Conservation (phyloP, 2,797 vertebrate genomes). For the Argya squamiceps region DNA sequence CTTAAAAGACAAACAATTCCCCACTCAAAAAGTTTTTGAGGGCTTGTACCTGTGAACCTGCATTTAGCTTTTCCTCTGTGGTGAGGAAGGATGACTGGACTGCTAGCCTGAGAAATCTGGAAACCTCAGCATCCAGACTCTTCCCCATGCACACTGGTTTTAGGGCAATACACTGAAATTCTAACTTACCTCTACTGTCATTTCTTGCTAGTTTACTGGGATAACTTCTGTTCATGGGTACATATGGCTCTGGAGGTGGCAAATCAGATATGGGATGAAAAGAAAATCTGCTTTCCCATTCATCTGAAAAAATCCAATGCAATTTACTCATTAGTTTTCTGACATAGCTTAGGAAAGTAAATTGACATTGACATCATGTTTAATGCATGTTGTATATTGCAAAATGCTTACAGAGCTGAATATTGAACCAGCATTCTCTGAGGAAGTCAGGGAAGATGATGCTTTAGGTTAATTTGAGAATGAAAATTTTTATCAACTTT, state of each 20-base stretch:
- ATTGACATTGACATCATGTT: not conserved
- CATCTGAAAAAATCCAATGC: constrained; percentile 79
- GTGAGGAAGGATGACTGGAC: not conserved
- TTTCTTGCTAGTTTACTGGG: constrained; percentile 89
- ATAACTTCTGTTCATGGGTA: constrained; percentile 87
- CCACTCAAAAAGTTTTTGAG: not conserved
- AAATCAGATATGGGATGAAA: constrained; percentile 94
- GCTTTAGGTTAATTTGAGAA: not conserved
- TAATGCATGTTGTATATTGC: not conserved
- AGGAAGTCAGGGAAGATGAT: not conserved
- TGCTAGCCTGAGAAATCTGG: not conserved
- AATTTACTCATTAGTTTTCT: not conserved
- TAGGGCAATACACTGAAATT: not conserved
- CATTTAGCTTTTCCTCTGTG: not conserved
- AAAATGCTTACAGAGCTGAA: not conserved
- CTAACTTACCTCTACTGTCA: constrained; percentile 85
- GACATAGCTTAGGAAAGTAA: not conserved
- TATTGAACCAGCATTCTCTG: not conserved
- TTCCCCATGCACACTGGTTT: not conserved
- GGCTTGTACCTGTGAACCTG: not conserved
- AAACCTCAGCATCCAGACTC: not conserved
- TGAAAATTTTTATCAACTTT: not conserved
- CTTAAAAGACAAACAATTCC: not conserved
- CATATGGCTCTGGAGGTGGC: constrained; percentile 92
- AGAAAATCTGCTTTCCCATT: constrained; percentile 92